Conservation (phyloP, 37 sponge, comb jelly and placozoan species). For the Chondrosia reniformis region DNA sequence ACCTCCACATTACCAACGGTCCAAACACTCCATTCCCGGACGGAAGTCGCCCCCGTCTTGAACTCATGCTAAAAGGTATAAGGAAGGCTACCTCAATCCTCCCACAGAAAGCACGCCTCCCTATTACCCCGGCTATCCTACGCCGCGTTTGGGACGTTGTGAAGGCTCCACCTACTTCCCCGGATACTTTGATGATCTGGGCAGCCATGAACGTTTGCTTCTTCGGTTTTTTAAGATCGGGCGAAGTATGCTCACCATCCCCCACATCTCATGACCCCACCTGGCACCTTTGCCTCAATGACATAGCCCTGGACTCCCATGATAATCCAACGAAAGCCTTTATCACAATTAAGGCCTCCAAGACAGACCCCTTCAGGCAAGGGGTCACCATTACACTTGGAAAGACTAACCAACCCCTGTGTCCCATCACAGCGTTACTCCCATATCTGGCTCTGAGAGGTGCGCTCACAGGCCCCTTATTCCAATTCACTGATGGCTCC, state of each 20-base stretch:
- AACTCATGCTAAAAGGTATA: slow-evolving; percentile 38
- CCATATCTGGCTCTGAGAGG: slow-evolving; percentile 27
- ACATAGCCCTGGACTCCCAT: slow-evolving; percentile 21
- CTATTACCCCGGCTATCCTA: slow-evolving; percentile 40
- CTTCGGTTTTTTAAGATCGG: slow-evolving; percentile 40
- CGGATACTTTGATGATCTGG: slow-evolving; percentile 31
- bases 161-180: neutral
- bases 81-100: neutral
- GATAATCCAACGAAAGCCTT: neutral
- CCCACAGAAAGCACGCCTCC: slow-evolving; percentile 16
- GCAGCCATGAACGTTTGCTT: slow-evolving; percentile 39
- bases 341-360: slow-evolving; percentile 23
- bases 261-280: slow-evolving; percentile 8
- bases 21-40: neutral
- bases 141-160: neutral
- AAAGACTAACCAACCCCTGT: slow-evolving; percentile 20
- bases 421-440: slow-evolving; percentile 28
- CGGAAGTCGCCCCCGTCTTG: slow-evolving; percentile 30
- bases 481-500: slow-evolving; percentile 13
- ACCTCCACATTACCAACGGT: neutral
- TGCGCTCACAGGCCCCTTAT: slow-evolving; percentile 13
- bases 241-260: slow-evolving; percentile 22
- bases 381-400: slow-evolving; percentile 25
- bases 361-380: slow-evolving; percentile 41
- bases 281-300: neutral